These are phyloP conservation scores for Halesus radiatus DNA, from an alignment of 1,140 invertebrate species.

Conservation along the genomic window DNA sequence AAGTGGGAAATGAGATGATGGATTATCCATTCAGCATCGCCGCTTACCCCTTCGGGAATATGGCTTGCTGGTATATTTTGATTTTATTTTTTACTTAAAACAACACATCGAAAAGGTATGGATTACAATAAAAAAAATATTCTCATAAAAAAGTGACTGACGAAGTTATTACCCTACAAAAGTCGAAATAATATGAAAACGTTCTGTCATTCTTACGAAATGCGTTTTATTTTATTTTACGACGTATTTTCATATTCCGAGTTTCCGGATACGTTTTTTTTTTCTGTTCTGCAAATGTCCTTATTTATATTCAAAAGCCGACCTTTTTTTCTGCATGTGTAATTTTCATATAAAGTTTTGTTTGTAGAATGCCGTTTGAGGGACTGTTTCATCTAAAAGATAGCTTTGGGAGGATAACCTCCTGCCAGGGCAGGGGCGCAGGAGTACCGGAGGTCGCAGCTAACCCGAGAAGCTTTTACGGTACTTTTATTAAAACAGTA, in stretches of 20 bases:
- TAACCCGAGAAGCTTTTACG: conserved; percentile 26
- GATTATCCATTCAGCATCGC: too few relatives aligned
- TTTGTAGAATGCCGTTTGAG: conserved; percentile 19
- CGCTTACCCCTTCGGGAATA: too few relatives aligned
- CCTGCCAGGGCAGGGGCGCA: too few relatives aligned
- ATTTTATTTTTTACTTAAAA: too few relatives aligned
- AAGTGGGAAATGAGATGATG: too few relatives aligned
- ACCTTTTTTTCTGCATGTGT: conserved; percentile 27
- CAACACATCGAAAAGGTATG: too few relatives aligned
- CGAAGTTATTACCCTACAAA: too few relatives aligned
- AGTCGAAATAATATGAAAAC: neutral
- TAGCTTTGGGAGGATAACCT: neutral
- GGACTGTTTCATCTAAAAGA: conserved; percentile 32
- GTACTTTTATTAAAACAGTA: conserved; percentile 33
- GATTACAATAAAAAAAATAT: too few relatives aligned
- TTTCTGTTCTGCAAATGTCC: conserved; percentile 1
- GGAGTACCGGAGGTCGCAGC: neutral
- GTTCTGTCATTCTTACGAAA: neutral
- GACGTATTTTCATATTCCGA: neutral
- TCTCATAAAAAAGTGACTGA: too few relatives aligned
- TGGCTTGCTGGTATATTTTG: too few relatives aligned
- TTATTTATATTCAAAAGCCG: conserved; percentile 31
- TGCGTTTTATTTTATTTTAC: neutral
- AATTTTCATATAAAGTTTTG: conserved; percentile 32
- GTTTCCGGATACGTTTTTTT: neutral